These are phyloP conservation scores for Leptopilina myrica DNA, from an alignment of 2,888 invertebrate genomes.

Conservation along the genomic window DNA sequence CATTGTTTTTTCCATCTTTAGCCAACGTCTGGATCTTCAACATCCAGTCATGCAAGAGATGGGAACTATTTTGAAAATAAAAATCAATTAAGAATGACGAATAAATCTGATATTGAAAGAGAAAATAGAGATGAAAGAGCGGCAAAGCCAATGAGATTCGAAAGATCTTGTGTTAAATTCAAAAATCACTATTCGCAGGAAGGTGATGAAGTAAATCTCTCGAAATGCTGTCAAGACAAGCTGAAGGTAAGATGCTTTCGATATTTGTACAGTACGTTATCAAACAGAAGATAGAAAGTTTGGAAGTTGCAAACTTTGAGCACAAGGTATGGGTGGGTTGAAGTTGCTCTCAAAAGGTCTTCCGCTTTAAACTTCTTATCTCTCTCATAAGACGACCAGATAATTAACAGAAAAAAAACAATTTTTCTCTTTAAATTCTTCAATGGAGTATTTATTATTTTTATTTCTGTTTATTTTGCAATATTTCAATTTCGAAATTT, in stretches of 20 bases:
- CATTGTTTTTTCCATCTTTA: too few species aligned
- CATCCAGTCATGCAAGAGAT: too few species aligned
- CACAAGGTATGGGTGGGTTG: neutral
- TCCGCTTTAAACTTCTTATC: slow-evolving; percentile 26
- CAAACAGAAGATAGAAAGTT: slow-evolving; percentile 28
- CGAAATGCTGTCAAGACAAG: slow-evolving; percentile 16
- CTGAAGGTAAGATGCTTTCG: slow-evolving; percentile 20
- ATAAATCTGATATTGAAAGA: neutral
- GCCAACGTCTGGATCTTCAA: too few species aligned
- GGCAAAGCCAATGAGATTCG: neutral
- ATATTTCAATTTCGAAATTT: neutral
- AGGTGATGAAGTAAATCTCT: slow-evolving; percentile 17
- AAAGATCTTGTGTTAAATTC: neutral
- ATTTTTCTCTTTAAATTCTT: neutral
- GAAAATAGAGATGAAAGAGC: neutral
- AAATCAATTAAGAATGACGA: too few species aligned
- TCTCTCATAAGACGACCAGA: slow-evolving; percentile 26
- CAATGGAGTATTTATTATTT: neutral
- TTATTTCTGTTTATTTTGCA: neutral
- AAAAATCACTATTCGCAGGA: neutral
- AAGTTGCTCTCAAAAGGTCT: slow-evolving; percentile 33
- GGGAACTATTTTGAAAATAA: too few species aligned
- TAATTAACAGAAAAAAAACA: slow-evolving; percentile 12
- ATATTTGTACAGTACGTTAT: slow-evolving; percentile 28
- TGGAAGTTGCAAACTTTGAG: slow-evolving; percentile 19